Conservation (phyloP, 2,888 invertebrate species). For the Furcula furcula region DNA sequence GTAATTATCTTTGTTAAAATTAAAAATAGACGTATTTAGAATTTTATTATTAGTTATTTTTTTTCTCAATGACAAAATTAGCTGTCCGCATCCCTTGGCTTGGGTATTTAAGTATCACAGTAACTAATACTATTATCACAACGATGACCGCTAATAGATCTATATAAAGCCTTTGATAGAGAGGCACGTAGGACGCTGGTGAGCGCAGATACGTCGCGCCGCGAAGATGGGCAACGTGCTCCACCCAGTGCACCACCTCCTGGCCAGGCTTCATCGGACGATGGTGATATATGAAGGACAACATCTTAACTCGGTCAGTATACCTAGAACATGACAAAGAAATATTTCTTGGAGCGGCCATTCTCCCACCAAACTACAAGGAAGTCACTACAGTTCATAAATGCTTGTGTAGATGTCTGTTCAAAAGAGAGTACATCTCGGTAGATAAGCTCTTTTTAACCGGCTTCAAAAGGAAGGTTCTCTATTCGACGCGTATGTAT, state of each 20-base stretch:
- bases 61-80: conserved; percentile 2
- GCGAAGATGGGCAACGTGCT: conserved; percentile 79
- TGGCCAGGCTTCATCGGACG: conserved; percentile 78
- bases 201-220: conserved; percentile 70
- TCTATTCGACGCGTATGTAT: too few species aligned
- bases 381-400: too few species aligned
- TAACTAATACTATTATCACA: background rate
- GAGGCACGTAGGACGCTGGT: conserved; percentile 24
- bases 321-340: too few species aligned
- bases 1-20: too few species aligned
- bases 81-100: conserved; percentile 2
- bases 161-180: conserved; percentile 42
- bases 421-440: too few species aligned
- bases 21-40: too few species aligned
- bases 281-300: conserved; percentile 30
- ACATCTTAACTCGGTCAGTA: conserved; percentile 19
- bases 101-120: conserved; percentile 4
- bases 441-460: too few species aligned
- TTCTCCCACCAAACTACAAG: too few species aligned
- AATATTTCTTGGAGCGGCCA: too few species aligned
- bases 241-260: conserved; percentile 84
- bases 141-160: conserved; percentile 18
- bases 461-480: too few species aligned
- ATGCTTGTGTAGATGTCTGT: too few species aligned
- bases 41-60: background rate